Conservation (phyloP, 2,888 invertebrate genomes). For the Hedychridium roseum region DNA sequence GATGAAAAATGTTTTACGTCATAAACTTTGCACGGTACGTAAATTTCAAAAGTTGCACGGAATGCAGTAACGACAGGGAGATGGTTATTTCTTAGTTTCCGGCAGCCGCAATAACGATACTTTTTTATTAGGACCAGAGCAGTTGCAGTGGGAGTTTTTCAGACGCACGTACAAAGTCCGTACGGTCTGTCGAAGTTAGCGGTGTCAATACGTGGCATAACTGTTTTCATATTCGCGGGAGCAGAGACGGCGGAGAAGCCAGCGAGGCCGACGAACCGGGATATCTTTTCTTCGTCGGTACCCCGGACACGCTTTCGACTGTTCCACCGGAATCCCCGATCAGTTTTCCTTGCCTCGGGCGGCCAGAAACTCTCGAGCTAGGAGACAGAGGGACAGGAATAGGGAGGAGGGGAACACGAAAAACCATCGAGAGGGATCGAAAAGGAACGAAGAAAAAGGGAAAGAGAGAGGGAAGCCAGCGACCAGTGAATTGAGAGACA, state of each 20-base stretch:
- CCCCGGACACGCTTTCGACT: constrained; percentile 54
- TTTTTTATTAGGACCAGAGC: too few relatives aligned
- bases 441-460: constrained; percentile 7
- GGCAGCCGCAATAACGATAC: too few relatives aligned
- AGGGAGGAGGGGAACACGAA: constrained; percentile 1
- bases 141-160: too few relatives aligned
- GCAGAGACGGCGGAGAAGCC: too few relatives aligned
- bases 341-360: constrained; percentile 47
- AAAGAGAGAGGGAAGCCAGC: constrained; percentile 21
- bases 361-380: constrained; percentile 27
- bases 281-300: constrained; percentile 40
- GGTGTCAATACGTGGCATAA: constrained; percentile 49
- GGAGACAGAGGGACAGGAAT: neutral
- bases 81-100: too few relatives aligned
- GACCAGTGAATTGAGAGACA: too few relatives aligned
- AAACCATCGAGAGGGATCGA: constrained; percentile 1
- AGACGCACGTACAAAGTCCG: too few relatives aligned
- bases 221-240: constrained; percentile 48
- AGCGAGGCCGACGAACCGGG: constrained; percentile 7
- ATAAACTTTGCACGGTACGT: too few relatives aligned
- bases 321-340: constrained; percentile 56
- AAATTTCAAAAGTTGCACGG: too few relatives aligned
- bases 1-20: too few relatives aligned
- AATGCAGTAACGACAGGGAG: too few relatives aligned
- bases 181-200: constrained; percentile 20